phyloP scores from a whole-genome alignment of 1,140 invertebrate species.

The Cydia amplana region DNA sequence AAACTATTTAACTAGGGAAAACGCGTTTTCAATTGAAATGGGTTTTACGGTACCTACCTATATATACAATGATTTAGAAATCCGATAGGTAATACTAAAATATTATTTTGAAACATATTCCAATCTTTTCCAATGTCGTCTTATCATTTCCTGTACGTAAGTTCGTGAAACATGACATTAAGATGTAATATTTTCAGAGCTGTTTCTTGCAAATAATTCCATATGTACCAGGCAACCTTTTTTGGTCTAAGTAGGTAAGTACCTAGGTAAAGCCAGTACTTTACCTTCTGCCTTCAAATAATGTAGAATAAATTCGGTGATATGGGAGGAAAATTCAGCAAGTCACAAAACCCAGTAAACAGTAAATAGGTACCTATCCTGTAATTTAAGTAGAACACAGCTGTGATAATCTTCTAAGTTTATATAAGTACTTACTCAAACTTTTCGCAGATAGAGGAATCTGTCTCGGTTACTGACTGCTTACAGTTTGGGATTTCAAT shows the following conservation, averaged over 20 bases:
- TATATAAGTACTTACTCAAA: not conserved
- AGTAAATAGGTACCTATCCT: no score
- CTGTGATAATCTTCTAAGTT: not conserved
- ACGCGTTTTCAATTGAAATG: no score
- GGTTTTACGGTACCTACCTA: no score
- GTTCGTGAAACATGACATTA: not conserved
- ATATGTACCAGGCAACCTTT: not conserved
- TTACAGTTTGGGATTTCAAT: slow-evolving; percentile 44
- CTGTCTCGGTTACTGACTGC: slow-evolving; percentile 40
- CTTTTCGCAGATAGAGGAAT: slow-evolving; percentile 34
- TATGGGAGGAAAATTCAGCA: no score
- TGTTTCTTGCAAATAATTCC: slow-evolving; percentile 8
- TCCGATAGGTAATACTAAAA: no score
- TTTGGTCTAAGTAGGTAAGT: not conserved
- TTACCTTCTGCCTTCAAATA: no score
- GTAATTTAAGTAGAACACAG: not conserved
- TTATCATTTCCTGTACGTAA: not conserved
- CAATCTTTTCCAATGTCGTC: not conserved
- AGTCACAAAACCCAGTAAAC: no score
- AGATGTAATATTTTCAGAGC: slow-evolving; percentile 1
- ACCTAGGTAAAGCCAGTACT: not conserved
- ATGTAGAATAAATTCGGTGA: no score
- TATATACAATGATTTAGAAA: no score
- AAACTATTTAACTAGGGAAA: no score
- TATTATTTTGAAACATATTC: not conserved